Evolutionary conservation across 2,797 vertebrate genomes (phyloP).

Genomic region (Lemur catta): DNA sequence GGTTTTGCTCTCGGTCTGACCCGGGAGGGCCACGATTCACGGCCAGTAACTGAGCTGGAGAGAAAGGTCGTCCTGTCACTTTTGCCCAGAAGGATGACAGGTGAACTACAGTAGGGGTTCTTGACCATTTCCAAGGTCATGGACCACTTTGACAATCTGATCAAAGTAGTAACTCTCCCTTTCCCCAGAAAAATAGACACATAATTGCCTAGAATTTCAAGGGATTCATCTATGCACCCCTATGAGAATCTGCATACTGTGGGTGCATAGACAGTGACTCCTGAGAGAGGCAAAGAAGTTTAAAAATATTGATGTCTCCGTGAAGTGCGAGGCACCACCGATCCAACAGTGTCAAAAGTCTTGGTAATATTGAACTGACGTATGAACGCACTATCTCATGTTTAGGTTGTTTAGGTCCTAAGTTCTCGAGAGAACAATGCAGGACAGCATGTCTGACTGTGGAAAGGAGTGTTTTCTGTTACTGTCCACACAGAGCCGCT

Average conservation of each 20-base stretch:
- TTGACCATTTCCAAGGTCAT: neutral
- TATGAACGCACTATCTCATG: neutral
- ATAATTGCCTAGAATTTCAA: slow-evolving; percentile 34
- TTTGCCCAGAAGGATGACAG: slow-evolving; percentile 6
- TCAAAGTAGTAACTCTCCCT: neutral
- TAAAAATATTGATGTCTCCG: neutral
- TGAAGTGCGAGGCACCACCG: neutral
- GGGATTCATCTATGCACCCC: neutral
- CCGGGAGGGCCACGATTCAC: slow-evolving; percentile 15
- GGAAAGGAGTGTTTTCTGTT: slow-evolving; percentile 45
- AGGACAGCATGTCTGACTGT: neutral
- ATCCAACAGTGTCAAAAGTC: neutral
- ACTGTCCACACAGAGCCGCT: neutral
- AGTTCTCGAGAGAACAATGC: slow-evolving; percentile 16
- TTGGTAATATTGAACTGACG: neutral
- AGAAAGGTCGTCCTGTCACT: slow-evolving; percentile 49
- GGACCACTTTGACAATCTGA: slow-evolving; percentile 25
- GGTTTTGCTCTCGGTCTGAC: slow-evolving; percentile 24
- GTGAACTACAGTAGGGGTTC: slow-evolving; percentile 7
- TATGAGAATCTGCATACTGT: neutral
- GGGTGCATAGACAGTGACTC: neutral
- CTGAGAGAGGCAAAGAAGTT: neutral
- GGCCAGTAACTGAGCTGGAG: neutral
- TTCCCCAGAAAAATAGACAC: slow-evolving; percentile 13
- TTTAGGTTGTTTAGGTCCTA: neutral